Percentiles rank a stretch among this genome's conserved stretches.
Evolutionary conservation across 35 echinoderm and acorn worm genomes (phyloP).

Genomic region (Eucidaris tribuloides): DNA sequence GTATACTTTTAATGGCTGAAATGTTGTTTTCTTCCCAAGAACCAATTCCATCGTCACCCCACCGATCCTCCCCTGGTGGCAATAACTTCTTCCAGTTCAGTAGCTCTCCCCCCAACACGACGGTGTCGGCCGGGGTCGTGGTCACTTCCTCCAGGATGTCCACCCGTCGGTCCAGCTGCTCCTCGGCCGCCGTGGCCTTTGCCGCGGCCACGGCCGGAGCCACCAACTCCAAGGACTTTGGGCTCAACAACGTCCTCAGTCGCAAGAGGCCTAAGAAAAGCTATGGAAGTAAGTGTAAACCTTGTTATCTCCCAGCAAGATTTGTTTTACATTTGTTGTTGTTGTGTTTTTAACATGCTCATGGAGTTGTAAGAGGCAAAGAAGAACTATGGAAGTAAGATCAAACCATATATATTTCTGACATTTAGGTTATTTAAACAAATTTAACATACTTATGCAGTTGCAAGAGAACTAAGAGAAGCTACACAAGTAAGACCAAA

Average conservation of each 20-base stretch:
- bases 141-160: slow-evolving; percentile 96
- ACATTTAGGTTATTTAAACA: too few relatives aligned
- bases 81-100: slow-evolving; percentile 58
- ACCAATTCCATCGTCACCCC: slow-evolving; percentile 13
- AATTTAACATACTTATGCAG: too few relatives aligned
- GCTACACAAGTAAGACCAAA: too few relatives aligned
- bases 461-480: too few relatives aligned
- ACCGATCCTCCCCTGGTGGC: neutral
- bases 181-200: slow-evolving; percentile 70
- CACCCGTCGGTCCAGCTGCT: slow-evolving; percentile 87
- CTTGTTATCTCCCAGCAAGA: neutral
- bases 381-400: too few relatives aligned
- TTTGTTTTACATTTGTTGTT: too few relatives aligned
- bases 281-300: slow-evolving; percentile 54
- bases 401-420: too few relatives aligned
- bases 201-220: slow-evolving; percentile 85
- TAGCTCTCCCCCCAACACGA: slow-evolving; percentile 71
- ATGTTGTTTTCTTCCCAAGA: too few relatives aligned
- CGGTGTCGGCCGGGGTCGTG: slow-evolving; percentile 87
- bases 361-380: too few relatives aligned
- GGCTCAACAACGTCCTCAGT: slow-evolving; percentile 41
- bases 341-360: too few relatives aligned
- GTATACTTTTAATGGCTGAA: too few relatives aligned
- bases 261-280: slow-evolving; percentile 36
- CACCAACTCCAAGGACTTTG: slow-evolving; percentile 67